Percentiles rank a stretch among this genome's conserved stretches.
phyloP scores from a whole-genome alignment of 2,888 invertebrate genomes.

The Sericinus montela region DNA sequence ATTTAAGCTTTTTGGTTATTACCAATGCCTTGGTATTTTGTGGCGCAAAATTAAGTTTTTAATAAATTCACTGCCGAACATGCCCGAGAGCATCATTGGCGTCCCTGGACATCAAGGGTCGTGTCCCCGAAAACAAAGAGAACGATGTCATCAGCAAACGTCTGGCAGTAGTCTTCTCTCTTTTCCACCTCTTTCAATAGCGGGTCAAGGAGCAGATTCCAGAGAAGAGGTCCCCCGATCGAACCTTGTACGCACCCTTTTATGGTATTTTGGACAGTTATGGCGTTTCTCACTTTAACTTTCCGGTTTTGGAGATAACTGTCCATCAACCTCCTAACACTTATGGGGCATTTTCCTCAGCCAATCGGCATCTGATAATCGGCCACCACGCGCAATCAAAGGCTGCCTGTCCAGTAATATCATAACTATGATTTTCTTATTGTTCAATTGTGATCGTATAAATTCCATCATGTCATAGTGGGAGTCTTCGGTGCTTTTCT shows the following conservation, averaged over 20 bases:
- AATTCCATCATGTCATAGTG: too few species aligned
- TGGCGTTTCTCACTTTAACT: neutral
- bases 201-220: neutral
- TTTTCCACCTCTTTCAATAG: neutral
- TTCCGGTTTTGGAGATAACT: neutral
- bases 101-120: neutral
- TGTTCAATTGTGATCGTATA: too few species aligned
- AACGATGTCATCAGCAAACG: neutral
- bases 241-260: neutral
- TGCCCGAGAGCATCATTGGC: neutral
- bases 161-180: neutral
- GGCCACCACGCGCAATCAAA: neutral
- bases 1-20: too few species aligned
- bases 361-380: too few species aligned
- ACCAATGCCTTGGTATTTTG: too few species aligned
- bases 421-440: too few species aligned
- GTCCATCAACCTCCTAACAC: neutral
- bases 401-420: too few species aligned
- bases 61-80: neutral
- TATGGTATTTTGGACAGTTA: neutral
- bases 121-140: neutral
- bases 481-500: too few species aligned
- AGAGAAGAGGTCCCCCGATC: neutral
- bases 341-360: neutral
- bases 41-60: too few species aligned